Base-by-base conservation (phyloP, 2,888 invertebrate genomes). In the Lithosia quadra region DNA sequence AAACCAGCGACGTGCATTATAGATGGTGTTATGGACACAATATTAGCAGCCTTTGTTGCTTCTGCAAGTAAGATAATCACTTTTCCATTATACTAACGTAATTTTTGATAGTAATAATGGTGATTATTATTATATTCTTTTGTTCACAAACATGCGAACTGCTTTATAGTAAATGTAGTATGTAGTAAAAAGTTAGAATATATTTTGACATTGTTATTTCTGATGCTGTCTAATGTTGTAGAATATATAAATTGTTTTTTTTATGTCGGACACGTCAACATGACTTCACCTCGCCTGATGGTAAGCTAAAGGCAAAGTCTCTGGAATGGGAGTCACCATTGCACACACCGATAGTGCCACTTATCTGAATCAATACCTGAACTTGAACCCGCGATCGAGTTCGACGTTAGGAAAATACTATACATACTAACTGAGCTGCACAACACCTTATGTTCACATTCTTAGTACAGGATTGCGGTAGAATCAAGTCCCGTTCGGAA, bases 1-100 rank as follows among this genome's bases (percentile, higher is more conserved):
- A 95, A 95, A 79, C 95, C 95, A 65, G 92, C 95, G 33, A 94
- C 95, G 33, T 95, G 95, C 73, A 94, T 95, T 73, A 93, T 95
- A 73, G 95, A 95, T 75, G 94, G 92, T 1, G 95, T 85, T 15
- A 94, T 95, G 93, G 95, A 95, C 75, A 95, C 95, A 2, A 91
- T 95, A 68, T 84, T 95, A 71, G 94, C 95, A 63, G 93, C 95
- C 13, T 95, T 95, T 79, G 85, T 95, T 56, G 90, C 88, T 13
- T 92, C 91, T 39, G 93, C 93, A 36, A 91, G 95, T 95, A 88
- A 92, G 93, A 56, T 58, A 62, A 64, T 57, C 64, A 69, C 39
- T 61, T 34, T 65, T 22, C 18, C 22, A 61, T 65, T 68, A n/a
- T 62, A 15, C 0, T 49, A 13, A 43, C n/a, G 11, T 53, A 13